Conservation (phyloP, 2,888 invertebrate genomes). For the Lithophane ornitopus region DNA sequence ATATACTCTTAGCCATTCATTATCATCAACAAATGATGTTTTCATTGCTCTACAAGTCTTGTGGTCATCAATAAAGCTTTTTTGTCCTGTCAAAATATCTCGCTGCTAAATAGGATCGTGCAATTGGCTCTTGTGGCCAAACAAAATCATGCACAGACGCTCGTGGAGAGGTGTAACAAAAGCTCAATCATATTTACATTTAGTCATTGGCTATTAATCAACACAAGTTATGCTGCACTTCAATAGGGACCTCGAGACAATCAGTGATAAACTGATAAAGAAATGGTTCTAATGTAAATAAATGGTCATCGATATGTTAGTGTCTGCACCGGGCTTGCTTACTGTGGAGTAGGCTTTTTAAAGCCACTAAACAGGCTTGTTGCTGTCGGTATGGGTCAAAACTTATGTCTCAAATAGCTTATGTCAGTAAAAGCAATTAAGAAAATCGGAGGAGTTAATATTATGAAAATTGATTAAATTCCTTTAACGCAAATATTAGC, state of each 20-base stretch:
- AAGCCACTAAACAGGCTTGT: neutral
- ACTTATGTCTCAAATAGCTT: neutral
- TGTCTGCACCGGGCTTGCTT: constrained; percentile 74
- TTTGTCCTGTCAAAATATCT: constrained; percentile 73
- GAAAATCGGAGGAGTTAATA: neutral
- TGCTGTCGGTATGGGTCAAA: neutral
- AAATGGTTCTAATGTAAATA: constrained; percentile 90
- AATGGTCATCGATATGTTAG: constrained; percentile 88
- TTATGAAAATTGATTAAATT: neutral
- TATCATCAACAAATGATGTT: constrained; percentile 66
- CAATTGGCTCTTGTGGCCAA: constrained; percentile 73
- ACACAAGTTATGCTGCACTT: constrained; percentile 76
- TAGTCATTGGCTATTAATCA: constrained; percentile 86
- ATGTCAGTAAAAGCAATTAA: neutral
- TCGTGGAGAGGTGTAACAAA: constrained; percentile 74
- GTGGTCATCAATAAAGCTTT: constrained; percentile 69
- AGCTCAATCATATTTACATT: constrained; percentile 87
- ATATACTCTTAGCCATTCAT: constrained; percentile 65
- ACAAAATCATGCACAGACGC: constrained; percentile 72
- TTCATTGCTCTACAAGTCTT: constrained; percentile 70
- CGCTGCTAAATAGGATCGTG: constrained; percentile 66
- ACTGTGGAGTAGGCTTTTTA: constrained; percentile 71
- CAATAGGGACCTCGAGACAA: constrained; percentile 84
- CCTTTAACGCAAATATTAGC: neutral
- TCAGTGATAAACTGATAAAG: constrained; percentile 89